Evolutionary conservation across 1,140 invertebrate genomes (phyloP), one percentile per base, ranked within the genome.

Genomic region (Trichomalopsis sarcophagae): DNA sequence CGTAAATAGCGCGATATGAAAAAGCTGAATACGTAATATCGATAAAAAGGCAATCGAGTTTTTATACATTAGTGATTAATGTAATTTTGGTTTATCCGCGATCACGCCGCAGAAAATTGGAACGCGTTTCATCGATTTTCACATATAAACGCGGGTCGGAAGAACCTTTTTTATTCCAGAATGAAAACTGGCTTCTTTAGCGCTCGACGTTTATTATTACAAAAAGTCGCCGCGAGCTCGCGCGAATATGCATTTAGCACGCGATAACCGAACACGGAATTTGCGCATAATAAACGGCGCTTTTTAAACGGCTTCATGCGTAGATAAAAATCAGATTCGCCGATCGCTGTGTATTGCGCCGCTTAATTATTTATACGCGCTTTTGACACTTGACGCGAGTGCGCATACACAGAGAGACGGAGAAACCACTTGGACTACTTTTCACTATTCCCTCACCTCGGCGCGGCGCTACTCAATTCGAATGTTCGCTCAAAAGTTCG

Each of bases 171-270:
- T 62, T 62, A 21, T 62, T 62, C 6, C 47, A 50, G 14, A 50
- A 62, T 21, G 55, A 62, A 62, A 62, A 62, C 55, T 62, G 6
- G 21, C 17, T 62, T 21, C n/a, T 62, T 62, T 62, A 62, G 55
- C 55, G 21, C 27, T 27, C 21, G 55, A 21, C 55, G 55, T 21
- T 62, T 62, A 62, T 62, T 62, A 62, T 62, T 62, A 62, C 17
- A 62, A 62, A 62, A 62, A 17, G 33, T 36, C 33, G 33, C 33
- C 33, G 5, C 2, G 17, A 62, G 5, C 55, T 21, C 73, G 30
- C 33, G 21, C 73, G 73, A 75, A 75, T 75, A 75, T 75, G 73
- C 73, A 75, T 75, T 75, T 75, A 75, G 40, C 73, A 75, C 73
- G 73, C 73, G 73, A 75, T 75, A 75, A 44, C 4, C 73, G 17